These are phyloP conservation scores for Heliconius aoede DNA, from an alignment of 2,888 invertebrate genomes.

Conservation along the genomic window DNA sequence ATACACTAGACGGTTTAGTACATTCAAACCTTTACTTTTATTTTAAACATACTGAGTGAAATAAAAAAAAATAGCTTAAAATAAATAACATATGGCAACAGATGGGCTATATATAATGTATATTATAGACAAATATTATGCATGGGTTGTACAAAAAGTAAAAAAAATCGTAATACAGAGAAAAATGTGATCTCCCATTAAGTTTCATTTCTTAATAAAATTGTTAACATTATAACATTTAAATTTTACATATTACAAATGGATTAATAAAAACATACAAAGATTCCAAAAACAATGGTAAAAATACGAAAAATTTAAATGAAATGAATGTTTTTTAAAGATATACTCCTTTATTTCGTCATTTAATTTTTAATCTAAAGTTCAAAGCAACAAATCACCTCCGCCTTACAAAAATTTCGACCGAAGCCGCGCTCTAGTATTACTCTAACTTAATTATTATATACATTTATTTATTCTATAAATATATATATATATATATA, in stretches of 20 bases:
- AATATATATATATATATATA: too few species aligned
- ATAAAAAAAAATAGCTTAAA: not conserved
- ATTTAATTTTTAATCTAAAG: too few species aligned
- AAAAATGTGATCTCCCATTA: too few species aligned
- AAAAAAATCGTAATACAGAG: too few species aligned
- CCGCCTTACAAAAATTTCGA: not conserved
- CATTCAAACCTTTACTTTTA: not conserved
- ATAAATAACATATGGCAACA: constrained; percentile 12
- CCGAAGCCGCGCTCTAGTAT: constrained; percentile 1
- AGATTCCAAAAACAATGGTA: not conserved
- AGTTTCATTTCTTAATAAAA: too few species aligned
- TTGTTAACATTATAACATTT: too few species aligned
- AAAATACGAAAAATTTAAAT: not conserved
- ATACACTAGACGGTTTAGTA: not conserved
- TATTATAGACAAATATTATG: not conserved
- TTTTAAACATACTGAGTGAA: not conserved
- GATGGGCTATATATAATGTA: not conserved
- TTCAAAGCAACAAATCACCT: constrained; percentile 2
- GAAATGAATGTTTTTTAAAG: not conserved
- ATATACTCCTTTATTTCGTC: too few species aligned
- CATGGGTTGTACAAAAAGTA: not conserved
- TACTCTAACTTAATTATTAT: constrained; percentile 14
- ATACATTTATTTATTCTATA: constrained; percentile 14
- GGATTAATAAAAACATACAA: too few species aligned
- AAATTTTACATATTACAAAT: too few species aligned